Evolutionary conservation across 2,888 invertebrate species (phyloP), one percentile per base, ranked within the genome.

Genomic region (Alsophila aescularia): DNA sequence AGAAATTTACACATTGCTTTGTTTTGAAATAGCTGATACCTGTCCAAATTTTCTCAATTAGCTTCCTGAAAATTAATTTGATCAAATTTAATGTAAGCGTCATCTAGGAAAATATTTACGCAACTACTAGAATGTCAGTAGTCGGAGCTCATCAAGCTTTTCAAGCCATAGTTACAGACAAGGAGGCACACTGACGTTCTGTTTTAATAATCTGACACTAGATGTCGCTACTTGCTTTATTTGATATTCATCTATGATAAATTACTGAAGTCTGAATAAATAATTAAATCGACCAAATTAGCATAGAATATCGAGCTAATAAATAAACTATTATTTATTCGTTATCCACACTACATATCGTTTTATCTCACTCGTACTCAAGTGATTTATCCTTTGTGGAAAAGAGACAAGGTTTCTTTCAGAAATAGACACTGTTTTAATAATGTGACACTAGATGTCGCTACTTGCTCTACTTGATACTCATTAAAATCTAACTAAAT

Each of bases 401-500:
- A 24, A 24, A 1, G 24, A 24, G 24, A 24, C 24, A 24, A 24
- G 5, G 7, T 24, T 24, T 24, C 24, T 7, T 24, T 5, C 5
- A 7, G 24, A 24, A 7, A 24, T 7, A n/a, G n/a, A n/a, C n/a
- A n/a, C n/a, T n/a, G n/a, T n/a, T n/a, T n/a, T n/a, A 21, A 18
- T 2, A 10, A 10, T 40, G 13, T 12, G 10, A n/a, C 40, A 32
- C 37, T 15, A 62, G 62, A 60, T 60, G 60, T 50, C 62, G 35
- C 55, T 10, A 21, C 1, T 2, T 13, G 10, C 15, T 14, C 13
- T 27, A 16, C 2, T 27, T 36, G n/a, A n/a, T n/a, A n/a, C n/a
- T n/a, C n/a, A n/a, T n/a, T n/a, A n/a, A n/a, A n/a, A n/a, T n/a
- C n/a, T n/a, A n/a, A n/a, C n/a, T n/a, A n/a, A n/a, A n/a, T n/a